Evolutionary conservation across 2,888 invertebrate species (phyloP), one percentile per base, ranked within the genome.

Genomic region (Troides aeacus): DNA sequence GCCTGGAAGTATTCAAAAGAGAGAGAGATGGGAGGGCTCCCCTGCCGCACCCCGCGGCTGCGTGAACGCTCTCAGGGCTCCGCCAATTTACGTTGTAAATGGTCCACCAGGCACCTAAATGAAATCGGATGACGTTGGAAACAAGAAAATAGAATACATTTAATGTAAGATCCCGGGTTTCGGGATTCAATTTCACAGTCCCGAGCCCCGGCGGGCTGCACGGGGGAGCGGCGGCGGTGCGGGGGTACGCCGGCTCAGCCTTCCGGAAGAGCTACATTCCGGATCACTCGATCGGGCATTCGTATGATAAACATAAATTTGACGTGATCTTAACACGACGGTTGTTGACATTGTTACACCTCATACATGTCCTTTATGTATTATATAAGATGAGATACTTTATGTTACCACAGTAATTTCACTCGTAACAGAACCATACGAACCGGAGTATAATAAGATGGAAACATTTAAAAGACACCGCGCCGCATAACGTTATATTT

Each of bases 111-210:
- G 56, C 68, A 60, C 64, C 64, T 61, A 64, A 69, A 69, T 67
- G 50, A 57, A 62, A 66, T 68, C 72, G 66, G 64, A 69, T 72
- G 70, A 73, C 58, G 72, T 68, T 63, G 71, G 70, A 70, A 74
- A 74, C 72, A 73, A 71, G 71, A 69, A 71, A 74, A 74, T 71
- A 73, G 72, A 74, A 71, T 72, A 75, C 74, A 72, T 73, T 74
- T 73, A 71, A 71, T 66, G 73, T 70, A 64, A 71, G 70, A 50
- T 10, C 63, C 68, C 50, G 46, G 64, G 67, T 67, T 57, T 62
- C 58, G 57, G 66, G 71, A 73, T 74, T 74, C 72, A 69, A 73
- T 74, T 74, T 70, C 71, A 70, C 70, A 64, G 64, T 53, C 30
- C 62, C 50, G 23, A 53, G 64, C 50, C 59, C 36, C 63, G 18